These are phyloP conservation scores for Adelphocoris suturalis DNA, from an alignment of 2,888 invertebrate genomes.

Conservation along the genomic window DNA sequence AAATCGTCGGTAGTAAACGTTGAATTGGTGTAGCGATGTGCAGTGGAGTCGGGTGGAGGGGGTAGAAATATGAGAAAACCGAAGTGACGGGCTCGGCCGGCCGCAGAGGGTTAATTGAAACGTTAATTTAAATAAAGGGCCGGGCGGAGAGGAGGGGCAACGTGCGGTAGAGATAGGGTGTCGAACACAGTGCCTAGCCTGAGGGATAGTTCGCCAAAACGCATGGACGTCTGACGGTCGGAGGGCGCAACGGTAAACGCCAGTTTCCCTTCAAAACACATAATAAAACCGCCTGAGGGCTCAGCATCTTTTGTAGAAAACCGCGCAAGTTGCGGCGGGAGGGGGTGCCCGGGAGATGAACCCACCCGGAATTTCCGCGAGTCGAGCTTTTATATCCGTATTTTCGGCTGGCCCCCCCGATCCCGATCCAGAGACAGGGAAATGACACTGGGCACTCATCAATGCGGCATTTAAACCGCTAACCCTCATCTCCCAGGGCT, in stretches of 20 bases:
- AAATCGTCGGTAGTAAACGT: no score
- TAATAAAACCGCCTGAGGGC: conserved; percentile 55
- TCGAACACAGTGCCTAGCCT: conserved; percentile 66
- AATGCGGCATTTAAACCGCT: conserved; percentile 16
- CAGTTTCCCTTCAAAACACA: conserved; percentile 44
- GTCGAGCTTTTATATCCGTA: conserved; percentile 20
- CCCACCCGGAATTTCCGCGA: neutral
- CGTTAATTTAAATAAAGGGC: conserved; percentile 68
- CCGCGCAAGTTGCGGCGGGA: neutral
- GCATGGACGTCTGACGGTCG: conserved; percentile 21
- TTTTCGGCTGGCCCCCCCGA: neutral
- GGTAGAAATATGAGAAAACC: conserved; percentile 53
- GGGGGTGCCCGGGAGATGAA: neutral
- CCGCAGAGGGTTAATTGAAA: conserved; percentile 62
- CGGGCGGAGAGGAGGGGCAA: neutral
- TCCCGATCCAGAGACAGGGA: neutral
- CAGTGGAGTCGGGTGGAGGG: neutral
- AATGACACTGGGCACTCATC: conserved; percentile 38
- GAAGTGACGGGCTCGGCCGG: neutral
- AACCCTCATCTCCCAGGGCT: neutral
- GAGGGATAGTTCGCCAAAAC: conserved; percentile 60
- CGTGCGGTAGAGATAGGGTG: conserved; percentile 56
- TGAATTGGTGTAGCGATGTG: no score
- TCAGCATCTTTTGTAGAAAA: conserved; percentile 59
- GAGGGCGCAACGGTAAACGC: conserved; percentile 25